These are phyloP conservation scores for Petrophora chlorosata DNA, from an alignment of 2,888 invertebrate species.

Conservation along the genomic window DNA sequence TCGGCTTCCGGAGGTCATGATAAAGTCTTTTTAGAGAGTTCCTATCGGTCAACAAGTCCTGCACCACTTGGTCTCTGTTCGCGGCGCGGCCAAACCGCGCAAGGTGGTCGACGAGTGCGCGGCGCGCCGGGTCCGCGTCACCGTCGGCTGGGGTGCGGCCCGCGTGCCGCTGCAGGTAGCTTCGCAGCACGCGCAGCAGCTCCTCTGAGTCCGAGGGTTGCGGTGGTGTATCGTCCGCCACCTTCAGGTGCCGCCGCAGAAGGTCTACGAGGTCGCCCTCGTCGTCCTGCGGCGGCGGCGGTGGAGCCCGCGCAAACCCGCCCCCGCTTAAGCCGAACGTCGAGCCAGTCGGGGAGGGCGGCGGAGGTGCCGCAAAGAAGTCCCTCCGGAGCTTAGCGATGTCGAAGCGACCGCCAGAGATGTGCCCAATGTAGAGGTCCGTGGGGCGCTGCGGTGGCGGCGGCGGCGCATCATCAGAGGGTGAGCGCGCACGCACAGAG, in stretches of 20 bases:
- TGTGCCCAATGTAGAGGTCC: slow-evolving; percentile 75
- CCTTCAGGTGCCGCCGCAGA: slow-evolving; percentile 86
- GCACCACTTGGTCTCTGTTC: slow-evolving; percentile 87
- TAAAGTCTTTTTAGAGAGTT: slow-evolving; percentile 89
- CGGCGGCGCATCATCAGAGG: slow-evolving; percentile 85
- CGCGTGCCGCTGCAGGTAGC: slow-evolving; percentile 77
- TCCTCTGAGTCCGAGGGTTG: slow-evolving; percentile 83
- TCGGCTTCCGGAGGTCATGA: slow-evolving; percentile 88
- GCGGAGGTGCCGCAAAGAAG: slow-evolving; percentile 82
- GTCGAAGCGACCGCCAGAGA: slow-evolving; percentile 86
- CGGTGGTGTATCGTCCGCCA: slow-evolving; percentile 80
- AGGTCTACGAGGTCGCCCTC: slow-evolving; percentile 86
- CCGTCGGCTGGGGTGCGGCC: slow-evolving; percentile 61
- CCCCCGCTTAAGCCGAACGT: slow-evolving; percentile 2
- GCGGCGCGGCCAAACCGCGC: slow-evolving; percentile 86
- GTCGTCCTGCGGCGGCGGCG: slow-evolving; percentile 54
- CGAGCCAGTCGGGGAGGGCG: slow-evolving; percentile 53
- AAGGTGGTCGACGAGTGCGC: slow-evolving; percentile 86
- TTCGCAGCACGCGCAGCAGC: slow-evolving; percentile 85
- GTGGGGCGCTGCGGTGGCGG: slow-evolving; percentile 70
- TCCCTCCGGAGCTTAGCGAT: slow-evolving; percentile 87
- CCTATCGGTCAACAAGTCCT: slow-evolving; percentile 88
- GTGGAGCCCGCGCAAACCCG: slow-evolving; percentile 50
- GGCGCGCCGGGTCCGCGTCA: slow-evolving; percentile 66
- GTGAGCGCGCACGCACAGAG: slow-evolving; percentile 86